Base-by-base conservation (phyloP, 2,113 vertebrate species). In the Coryphaenoides rupestris region DNA sequence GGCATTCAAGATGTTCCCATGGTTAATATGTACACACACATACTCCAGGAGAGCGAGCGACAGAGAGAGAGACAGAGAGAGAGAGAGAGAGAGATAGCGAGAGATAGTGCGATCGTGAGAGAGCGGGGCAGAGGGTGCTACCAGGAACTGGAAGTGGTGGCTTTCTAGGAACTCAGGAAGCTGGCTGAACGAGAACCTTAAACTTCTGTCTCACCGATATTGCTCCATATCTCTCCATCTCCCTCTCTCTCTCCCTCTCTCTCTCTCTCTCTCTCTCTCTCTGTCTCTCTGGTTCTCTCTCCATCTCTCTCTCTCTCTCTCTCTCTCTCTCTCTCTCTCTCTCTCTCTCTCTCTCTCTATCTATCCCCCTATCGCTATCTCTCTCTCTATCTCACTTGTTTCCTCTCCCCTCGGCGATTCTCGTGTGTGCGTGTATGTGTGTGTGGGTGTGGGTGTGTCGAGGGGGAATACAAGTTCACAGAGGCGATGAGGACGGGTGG, bases 101-200 rank as follows among this genome's bases (percentile, higher is more conserved):
- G 22, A 17, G 55, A 24, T 4, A 40, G 10, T 22, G 21, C 10
- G 6, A 2, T 4, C n/a, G 52, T 17, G 19, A 55, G 19, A 55
- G 54, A 23, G 54, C 10, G 21, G 15, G 54, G 21, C 19, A 55
- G 24, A 40, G 26, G 7, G 56, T 19, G 23, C 28, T 33, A 33
- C 28, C 12, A 33, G 4, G 28, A 33, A 33, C 28, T 9, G 5
- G 24, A 14, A 55, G 22, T 1, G 28, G 53, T 13, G 19, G 56
- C 67, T 67, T 76, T 83, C 68, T 62, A 66, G 53, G 73, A 76
- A 76, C 70, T 65, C 62, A 76, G 59, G 55, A 75, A 67, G n/a
- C 28, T 33, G 28, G 12, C n/a, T n/a, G 28, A 46, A 12, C 45
- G 16, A 23, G 53, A 19, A 2, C 16, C n/a, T 53, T 19, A 12